These are phyloP conservation scores for Drosophila pruinosa DNA, from an alignment of 1,140 invertebrate genomes.

Conservation along the genomic window DNA sequence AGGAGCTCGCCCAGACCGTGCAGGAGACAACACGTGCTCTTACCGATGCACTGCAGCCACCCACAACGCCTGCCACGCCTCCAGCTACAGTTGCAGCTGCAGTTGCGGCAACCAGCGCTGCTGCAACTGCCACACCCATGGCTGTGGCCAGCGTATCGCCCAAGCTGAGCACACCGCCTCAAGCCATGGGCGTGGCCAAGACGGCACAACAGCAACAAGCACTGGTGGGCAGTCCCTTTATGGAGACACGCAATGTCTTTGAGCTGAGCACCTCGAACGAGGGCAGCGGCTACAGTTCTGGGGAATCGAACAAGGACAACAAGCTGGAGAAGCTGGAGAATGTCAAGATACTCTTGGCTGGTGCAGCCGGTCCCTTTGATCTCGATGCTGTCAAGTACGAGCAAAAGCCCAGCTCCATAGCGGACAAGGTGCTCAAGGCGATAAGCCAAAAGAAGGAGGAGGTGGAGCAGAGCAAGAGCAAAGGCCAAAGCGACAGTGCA, in stretches of 20 bases:
- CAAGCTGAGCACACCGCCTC: constrained; percentile 58
- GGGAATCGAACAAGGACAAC: constrained; percentile 77
- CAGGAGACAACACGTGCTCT: constrained; percentile 75
- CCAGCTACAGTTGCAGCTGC: not conserved
- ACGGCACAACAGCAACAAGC: not conserved
- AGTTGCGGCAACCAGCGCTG: not conserved
- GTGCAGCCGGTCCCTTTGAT: constrained; percentile 63
- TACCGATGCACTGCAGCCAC: constrained; percentile 68
- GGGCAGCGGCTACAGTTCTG: constrained; percentile 79
- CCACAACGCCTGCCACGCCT: constrained; percentile 22
- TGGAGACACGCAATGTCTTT: constrained; percentile 83
- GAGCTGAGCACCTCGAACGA: constrained; percentile 70
- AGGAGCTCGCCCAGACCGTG: constrained; percentile 75
- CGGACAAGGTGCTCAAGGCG: constrained; percentile 85
- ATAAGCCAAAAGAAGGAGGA: constrained; percentile 83
- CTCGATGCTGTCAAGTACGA: constrained; percentile 74
- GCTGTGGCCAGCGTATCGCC: constrained; percentile 24
- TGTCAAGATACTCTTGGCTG: constrained; percentile 72
- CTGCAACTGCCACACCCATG: constrained; percentile 12
- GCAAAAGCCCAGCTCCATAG: constrained; percentile 84
- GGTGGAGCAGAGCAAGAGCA: constrained; percentile 67
- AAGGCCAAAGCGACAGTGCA: constrained; percentile 3
- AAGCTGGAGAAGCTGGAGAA: constrained; percentile 85
- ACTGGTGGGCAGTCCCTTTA: constrained; percentile 83
- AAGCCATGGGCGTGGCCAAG: constrained; percentile 23